Percentiles rank a stretch among this genome's conserved stretches.
Evolutionary conservation across 1,140 invertebrate species (phyloP).

Genomic region (Drosophila hydei): DNA sequence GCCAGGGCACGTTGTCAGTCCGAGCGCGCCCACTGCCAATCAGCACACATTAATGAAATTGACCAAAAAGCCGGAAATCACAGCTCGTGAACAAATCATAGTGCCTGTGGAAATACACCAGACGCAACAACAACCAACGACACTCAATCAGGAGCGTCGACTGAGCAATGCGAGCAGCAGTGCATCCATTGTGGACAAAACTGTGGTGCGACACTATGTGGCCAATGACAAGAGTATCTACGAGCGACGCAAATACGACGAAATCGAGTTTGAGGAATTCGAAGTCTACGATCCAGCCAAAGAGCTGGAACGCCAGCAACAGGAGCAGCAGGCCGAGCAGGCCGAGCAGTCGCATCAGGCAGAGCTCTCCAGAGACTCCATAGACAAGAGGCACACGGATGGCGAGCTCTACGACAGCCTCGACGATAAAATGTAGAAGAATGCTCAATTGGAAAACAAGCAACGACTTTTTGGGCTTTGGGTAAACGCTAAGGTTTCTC

Average conservation of each 20-base stretch:
- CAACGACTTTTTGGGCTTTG: constrained; percentile 52
- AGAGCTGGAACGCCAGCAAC: constrained; percentile 33
- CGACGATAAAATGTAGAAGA: constrained; percentile 68
- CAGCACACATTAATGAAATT: constrained; percentile 8
- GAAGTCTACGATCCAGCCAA: constrained; percentile 86
- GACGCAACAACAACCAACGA: background rate
- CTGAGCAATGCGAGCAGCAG: constrained; percentile 68
- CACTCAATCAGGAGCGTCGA: constrained; percentile 46
- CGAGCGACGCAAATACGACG: constrained; percentile 87
- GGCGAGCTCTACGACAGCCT: constrained; percentile 76
- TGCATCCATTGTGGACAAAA: constrained; percentile 69
- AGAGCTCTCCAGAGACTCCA: background rate
- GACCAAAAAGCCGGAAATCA: constrained; percentile 42
- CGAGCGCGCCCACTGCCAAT: constrained; percentile 45
- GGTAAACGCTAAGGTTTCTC: constrained; percentile 37
- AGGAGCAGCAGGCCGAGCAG: constrained; percentile 20
- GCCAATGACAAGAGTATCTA: constrained; percentile 84
- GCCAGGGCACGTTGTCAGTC: constrained; percentile 7
- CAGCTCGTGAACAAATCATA: constrained; percentile 61
- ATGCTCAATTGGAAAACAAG: constrained; percentile 49
- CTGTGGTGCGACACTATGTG: constrained; percentile 78
- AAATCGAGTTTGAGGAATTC: constrained; percentile 93
- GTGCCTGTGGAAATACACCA: constrained; percentile 74
- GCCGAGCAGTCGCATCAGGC: constrained; percentile 15
- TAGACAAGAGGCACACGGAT: constrained; percentile 43